Base-by-base conservation (phyloP, 2,797 vertebrate genomes). In the Halcyon smyrnensis region DNA sequence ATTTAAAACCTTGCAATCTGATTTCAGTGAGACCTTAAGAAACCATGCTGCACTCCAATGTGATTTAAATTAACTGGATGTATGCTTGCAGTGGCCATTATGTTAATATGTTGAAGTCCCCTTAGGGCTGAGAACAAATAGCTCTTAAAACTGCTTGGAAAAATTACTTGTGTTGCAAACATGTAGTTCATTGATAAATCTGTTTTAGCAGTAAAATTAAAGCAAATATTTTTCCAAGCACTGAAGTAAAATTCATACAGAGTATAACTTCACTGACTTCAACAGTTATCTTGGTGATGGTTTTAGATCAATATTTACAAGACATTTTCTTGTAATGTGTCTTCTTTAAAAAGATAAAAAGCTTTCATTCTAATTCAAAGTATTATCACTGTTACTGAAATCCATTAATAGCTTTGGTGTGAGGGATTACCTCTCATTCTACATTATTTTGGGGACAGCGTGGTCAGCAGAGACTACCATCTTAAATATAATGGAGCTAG, bases 31-130 rank as follows among this genome's bases (percentile, higher is more conserved):
- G 78, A 86, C 25, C 37, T 67, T 87, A 84, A 84, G 60, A 95
- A 98, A 86, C 27, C 73, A 60, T 95, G 91, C 95, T 48, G 45
- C 74, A 69, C 34, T 92, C 71, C 74, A 95, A 68, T 79, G 67
- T 91, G 81, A 94, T 86, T 97, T 96, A 97, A 97, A 97, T 95
- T 90, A 97, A 94, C 81, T 85, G 87, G 86, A 96, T 65, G 70
- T 78, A 85, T 36, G 62, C 56, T 95, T 85, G 69, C 69, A 79
- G 62, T 88, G 50, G 90, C 73, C 95, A 88, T 93, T 94, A 89
- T 73, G 87, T 51, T 95, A 92, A 89, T 53, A 48, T 25, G 27
- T 68, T 87, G 68, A 95, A 96, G 59, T 85, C 4, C 17, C 68
- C 71, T 87, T 90, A 64, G 71, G 94, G 63, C 32, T 93, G 73